Evolutionary conservation across 2,113 vertebrate genomes (phyloP), one percentile per base, ranked within the genome.

Genomic region (Xiphias gladius): DNA sequence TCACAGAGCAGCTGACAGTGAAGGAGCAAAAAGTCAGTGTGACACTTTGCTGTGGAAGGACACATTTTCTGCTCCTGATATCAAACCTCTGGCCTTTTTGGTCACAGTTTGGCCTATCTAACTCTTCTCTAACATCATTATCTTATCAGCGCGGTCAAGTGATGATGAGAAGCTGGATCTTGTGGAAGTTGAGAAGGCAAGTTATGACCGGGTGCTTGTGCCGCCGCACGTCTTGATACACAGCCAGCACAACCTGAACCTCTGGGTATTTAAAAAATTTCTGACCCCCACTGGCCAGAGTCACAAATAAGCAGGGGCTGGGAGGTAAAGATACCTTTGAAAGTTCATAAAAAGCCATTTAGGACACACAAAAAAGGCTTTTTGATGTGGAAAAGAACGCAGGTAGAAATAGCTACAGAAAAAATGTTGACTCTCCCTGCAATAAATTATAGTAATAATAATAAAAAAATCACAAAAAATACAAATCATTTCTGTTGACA

Each of bases 191-290:
- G 76, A 91, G 88, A 76, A 72, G 66, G 80, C 28, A 26, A 65
- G 76, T 75, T 77, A 73, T 54, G 69, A 81, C 26, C 22, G 11
- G 41, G 32, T 46, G 26, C 86, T 79, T 58, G 39, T 71, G 58
- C 62, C 87, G 76, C 80, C 41, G 52, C 73, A 61, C 0, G 16
- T 68, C 62, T 67, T 91, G 89, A 81, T 70, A 75, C 67, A 52
- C 24, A 61, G 79, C 84, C 83, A 85, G 76, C 62, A 87, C 16
- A 90, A 90, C 88, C 82, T 86, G 88, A 92, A 88, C 74, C 88
- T 75, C 55, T 30, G 37, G 82, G 73, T 76, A 88, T 86, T 75
- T 69, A 46, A 72, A 84, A 79, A 41, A 79, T 65, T n/a, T 64
- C 59, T 6, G 28, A 62, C 70, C 62, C 41, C 14, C 65, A 12